Evolutionary conservation across 2,888 invertebrate genomes (phyloP), one percentile per base, ranked within the genome.

Genomic region (Pandemis heparana): DNA sequence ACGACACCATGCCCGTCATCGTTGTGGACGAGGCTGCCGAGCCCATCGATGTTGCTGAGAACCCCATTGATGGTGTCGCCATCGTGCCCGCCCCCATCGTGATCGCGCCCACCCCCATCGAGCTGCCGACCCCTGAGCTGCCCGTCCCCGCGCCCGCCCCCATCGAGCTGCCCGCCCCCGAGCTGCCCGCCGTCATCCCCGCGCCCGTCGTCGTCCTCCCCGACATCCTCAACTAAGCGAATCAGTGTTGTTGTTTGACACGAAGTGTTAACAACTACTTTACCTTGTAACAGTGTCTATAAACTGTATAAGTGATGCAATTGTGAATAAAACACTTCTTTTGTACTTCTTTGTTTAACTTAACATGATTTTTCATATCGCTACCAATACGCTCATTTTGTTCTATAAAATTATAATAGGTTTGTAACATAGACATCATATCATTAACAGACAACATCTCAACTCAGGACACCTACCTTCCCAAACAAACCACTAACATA

Each of bases 21-120:
- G 51, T 71, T 14, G 71, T 86, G 75, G 82, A 85, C 70, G 51
- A 66, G 14, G 77, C 76, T 60, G 59, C 77, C 63, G 77, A 70
- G 38, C 71, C 77, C 67, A 59, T 75, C 63, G 71, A 32, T 3
- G 65, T 60, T n/a, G 66, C 66, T 0, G 78, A 80, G 10, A 18
- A 69, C 9, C 78, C 79, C 10, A 16, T 66, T 9, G 71, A 71
- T 16, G 43, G 8, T 9, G 67, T 62, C 53, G 79, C 48, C 41
- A 61, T 71, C 23, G 78, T 77, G 16, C 76, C 64, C 18, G 39
- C 72, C 56, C 71, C 71, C 68, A 59, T 68, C 72, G 72, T 68
- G 62, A 8, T 63, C 23, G 61, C 1, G 56, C 72, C 72, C 56
- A 6, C 14, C n/a, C 72, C 72, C 62, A 38, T 66, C 51, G 68